phyloP scores from a whole-genome alignment of 2,113 vertebrate species.

The Caloenas nicobarica region DNA sequence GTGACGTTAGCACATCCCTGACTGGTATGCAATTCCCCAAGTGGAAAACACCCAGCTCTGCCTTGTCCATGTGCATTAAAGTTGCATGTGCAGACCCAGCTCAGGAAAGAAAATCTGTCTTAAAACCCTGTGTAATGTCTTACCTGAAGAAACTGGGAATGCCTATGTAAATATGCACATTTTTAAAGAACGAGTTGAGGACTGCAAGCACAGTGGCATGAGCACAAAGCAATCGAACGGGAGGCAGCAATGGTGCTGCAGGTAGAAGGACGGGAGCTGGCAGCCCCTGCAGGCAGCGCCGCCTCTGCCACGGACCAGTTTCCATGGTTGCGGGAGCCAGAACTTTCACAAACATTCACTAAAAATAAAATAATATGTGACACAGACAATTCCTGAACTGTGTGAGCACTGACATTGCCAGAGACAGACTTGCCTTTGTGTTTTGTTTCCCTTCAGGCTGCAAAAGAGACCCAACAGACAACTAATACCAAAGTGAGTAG shows the following conservation, averaged over 20 bases:
- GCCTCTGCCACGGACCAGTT: not conserved
- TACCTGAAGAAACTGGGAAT: not conserved
- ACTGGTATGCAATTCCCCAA: not conserved
- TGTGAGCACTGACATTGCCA: not conserved
- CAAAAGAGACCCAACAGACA: conserved; percentile 60
- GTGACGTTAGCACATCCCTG: rapidly evolving
- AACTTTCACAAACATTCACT: not conserved
- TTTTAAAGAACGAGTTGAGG: not conserved
- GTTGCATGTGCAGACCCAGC: not conserved
- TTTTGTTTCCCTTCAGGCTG: conserved; percentile 61
- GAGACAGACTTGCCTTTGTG: conserved; percentile 51
- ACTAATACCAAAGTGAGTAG: conserved; percentile 69
- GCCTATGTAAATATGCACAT: rapidly evolving
- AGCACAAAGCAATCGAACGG: not conserved
- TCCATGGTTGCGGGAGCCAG: conserved; percentile 49
- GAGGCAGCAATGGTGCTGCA: not conserved
- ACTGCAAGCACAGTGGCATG: not conserved
- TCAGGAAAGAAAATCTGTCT: not conserved
- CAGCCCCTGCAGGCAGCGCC: not conserved
- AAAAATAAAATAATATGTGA: conserved; percentile 16
- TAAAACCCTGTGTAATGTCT: not conserved
- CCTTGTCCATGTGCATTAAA: rapidly evolving
- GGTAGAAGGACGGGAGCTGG: not conserved
- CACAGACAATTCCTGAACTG: conserved; percentile 15
- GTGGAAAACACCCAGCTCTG: not conserved